Evolutionary conservation across 2,888 invertebrate species (phyloP).

Genomic region (Piscicola geometra): DNA sequence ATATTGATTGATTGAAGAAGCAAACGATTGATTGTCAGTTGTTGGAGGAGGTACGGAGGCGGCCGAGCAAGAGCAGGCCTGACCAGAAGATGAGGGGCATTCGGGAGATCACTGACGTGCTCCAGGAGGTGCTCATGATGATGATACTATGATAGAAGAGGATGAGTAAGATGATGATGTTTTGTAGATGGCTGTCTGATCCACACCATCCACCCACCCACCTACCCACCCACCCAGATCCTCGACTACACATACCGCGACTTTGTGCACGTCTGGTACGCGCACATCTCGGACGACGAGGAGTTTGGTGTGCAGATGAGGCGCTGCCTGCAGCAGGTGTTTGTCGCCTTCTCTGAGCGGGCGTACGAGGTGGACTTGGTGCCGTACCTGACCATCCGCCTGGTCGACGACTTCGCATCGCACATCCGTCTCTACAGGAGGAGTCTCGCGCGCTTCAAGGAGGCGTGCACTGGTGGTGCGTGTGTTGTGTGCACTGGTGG

Average conservation of each 20-base stretch:
- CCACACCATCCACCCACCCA: no score
- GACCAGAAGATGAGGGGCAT: slow-evolving; percentile 73
- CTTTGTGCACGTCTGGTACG: slow-evolving; percentile 69
- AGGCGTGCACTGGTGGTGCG: slow-evolving; percentile 58
- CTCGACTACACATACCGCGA: slow-evolving; percentile 73
- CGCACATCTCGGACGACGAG: slow-evolving; percentile 64
- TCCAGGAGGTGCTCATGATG: slow-evolving; percentile 67
- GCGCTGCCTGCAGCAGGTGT: slow-evolving; percentile 62
- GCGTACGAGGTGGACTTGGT: slow-evolving; percentile 85
- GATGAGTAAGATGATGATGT: no score
- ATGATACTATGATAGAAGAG: neutral
- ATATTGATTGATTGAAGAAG: neutral
- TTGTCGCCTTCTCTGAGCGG: slow-evolving; percentile 70
- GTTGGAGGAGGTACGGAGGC: slow-evolving; percentile 47
- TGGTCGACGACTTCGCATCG: slow-evolving; percentile 84
- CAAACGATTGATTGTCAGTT: slow-evolving; percentile 43
- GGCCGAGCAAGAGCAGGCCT: slow-evolving; percentile 48
- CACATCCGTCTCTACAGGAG: slow-evolving; percentile 81
- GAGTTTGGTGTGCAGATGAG: slow-evolving; percentile 61
- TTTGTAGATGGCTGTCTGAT: no score
- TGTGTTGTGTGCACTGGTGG: slow-evolving; percentile 4
- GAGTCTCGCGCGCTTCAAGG: slow-evolving; percentile 59
- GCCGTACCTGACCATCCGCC: slow-evolving; percentile 72
- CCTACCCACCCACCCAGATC: no score
- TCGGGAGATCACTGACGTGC: slow-evolving; percentile 76